phyloP scores from a whole-genome alignment of 2,888 invertebrate species.

The Uloborus plumipes region DNA sequence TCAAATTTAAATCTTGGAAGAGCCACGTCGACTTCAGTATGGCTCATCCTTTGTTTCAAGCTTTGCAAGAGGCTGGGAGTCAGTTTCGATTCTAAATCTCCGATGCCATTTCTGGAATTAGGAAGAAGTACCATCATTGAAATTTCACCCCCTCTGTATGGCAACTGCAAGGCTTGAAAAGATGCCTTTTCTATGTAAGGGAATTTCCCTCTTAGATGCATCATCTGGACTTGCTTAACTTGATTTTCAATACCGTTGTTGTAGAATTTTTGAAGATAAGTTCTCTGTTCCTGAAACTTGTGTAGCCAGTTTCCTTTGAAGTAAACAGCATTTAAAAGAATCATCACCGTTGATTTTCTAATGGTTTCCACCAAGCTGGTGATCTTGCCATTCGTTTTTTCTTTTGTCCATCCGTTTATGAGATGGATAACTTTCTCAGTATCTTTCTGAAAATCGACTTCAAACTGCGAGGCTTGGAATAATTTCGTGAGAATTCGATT shows the following conservation, averaged over 20 bases:
- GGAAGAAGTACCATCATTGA: conserved; percentile 51
- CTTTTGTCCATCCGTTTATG: conserved; percentile 34
- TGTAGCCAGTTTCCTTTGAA: conserved; percentile 72
- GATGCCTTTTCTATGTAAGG: conserved; percentile 40
- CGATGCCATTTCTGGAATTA: background rate
- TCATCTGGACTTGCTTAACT: conserved; percentile 69
- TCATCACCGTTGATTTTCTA: conserved; percentile 68
- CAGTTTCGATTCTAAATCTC: conserved; percentile 15
- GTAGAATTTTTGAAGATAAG: conserved; percentile 65
- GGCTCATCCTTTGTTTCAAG: background rate
- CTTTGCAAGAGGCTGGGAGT: conserved; percentile 20
- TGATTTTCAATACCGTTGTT: conserved; percentile 16
- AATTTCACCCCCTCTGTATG: conserved; percentile 18
- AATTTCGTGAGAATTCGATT: conserved; percentile 30
- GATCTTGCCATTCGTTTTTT: conserved; percentile 37
- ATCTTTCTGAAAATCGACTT: conserved; percentile 46
- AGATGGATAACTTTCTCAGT: conserved; percentile 5
- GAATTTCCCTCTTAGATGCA: conserved; percentile 68
- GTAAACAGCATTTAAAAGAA: conserved; percentile 73
- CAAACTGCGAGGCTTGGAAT: conserved; percentile 45
- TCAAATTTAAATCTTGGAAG: conserved; percentile 45
- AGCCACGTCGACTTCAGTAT: conserved; percentile 21
- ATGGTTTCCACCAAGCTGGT: conserved; percentile 40
- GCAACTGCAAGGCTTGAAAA: conserved; percentile 28
- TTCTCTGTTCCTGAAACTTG: conserved; percentile 70